These are phyloP conservation scores for Melanotaenia duboulayi DNA, from an alignment of 2,113 vertebrate species.

Conservation along the genomic window DNA sequence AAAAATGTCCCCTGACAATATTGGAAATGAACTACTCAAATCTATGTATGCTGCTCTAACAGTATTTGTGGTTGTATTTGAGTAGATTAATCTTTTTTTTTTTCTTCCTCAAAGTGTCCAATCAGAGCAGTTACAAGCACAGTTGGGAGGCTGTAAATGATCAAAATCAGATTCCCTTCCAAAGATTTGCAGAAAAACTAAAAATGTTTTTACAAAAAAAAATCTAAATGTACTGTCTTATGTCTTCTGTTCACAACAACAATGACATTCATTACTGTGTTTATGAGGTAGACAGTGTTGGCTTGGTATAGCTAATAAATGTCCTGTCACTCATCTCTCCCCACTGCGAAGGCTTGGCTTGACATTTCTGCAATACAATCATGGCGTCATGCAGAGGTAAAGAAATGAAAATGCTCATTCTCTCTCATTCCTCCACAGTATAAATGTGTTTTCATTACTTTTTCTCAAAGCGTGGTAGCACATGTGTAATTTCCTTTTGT, in stretches of 20 bases:
- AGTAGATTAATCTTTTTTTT: background rate
- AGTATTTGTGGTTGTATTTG: too few relatives aligned
- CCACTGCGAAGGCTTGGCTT: conserved; percentile 79
- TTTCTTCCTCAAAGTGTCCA: background rate
- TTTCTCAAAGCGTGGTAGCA: background rate
- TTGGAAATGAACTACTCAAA: too few relatives aligned
- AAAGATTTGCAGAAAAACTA: too few relatives aligned
- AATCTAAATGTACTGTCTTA: background rate
- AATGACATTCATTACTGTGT: conserved; percentile 8
- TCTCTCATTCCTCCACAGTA: background rate
- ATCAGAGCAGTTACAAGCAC: too few relatives aligned
- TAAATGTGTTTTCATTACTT: background rate
- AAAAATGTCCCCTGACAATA: too few relatives aligned
- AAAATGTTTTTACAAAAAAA: too few relatives aligned
- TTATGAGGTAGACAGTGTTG: conserved; percentile 3
- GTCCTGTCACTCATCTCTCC: conserved; percentile 54
- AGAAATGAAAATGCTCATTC: background rate
- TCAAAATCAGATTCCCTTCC: too few relatives aligned
- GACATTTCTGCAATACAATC: conserved; percentile 78
- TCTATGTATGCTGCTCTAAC: too few relatives aligned
- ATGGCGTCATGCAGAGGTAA: conserved; percentile 79
- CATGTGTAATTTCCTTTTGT: background rate
- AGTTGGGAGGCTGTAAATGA: background rate
- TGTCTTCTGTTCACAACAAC: background rate
- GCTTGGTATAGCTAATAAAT: conserved; percentile 49